These are phyloP conservation scores for Lagopus leucura DNA, from an alignment of 2,113 vertebrate species.

Conservation along the genomic window DNA sequence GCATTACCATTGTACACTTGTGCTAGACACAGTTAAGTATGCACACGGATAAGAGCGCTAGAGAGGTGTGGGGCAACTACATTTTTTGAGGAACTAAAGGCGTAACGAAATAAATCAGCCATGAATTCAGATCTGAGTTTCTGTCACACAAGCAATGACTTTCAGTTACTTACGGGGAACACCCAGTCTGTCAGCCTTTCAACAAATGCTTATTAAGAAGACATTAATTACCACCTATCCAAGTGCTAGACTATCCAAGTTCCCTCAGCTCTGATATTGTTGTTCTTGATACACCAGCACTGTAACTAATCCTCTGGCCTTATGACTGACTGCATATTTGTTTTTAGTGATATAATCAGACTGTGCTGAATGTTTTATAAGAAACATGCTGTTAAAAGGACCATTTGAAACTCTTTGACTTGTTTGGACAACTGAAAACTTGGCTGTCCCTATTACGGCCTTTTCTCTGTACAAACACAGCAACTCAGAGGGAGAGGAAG, in stretches of 20 bases:
- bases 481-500: background rate
- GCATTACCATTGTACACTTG: background rate
- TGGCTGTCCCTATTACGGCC: background rate
- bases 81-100: background rate
- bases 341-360: constrained; percentile 20
- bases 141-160: constrained; percentile 31
- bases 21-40: background rate
- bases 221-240: constrained; percentile 32
- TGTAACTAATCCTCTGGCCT: constrained; percentile 35
- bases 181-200: constrained; percentile 47
- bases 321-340: constrained; percentile 30
- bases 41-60: background rate
- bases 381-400: constrained; percentile 55
- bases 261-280: background rate
- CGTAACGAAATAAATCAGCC: background rate
- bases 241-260: constrained; percentile 15
- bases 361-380: constrained; percentile 2
- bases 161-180: constrained; percentile 39
- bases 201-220: constrained; percentile 52
- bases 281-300: constrained; percentile 48
- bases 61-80: background rate
- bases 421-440: constrained; percentile 60
- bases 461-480: constrained; percentile 8
- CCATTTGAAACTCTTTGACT: background rate
- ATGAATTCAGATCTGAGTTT: background rate